Conservation (phyloP, 2,113 vertebrate genomes). For the Murina feae region DNA sequence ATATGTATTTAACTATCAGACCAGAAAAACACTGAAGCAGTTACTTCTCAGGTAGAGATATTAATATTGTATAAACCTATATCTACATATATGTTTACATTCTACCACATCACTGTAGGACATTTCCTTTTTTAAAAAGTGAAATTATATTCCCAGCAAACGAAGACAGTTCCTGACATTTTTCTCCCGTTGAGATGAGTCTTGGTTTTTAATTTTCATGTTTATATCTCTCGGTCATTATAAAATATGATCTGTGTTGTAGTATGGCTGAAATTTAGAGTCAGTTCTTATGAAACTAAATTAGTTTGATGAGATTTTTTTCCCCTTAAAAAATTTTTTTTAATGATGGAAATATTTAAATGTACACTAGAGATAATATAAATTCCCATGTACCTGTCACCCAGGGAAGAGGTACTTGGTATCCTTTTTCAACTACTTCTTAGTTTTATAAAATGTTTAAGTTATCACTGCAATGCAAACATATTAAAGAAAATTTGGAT, state of each 20-base stretch:
- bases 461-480: not conserved
- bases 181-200: not conserved
- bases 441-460: slow-evolving; percentile 3
- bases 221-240: slow-evolving; percentile 23
- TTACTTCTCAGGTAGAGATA: slow-evolving; percentile 69
- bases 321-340: not conserved
- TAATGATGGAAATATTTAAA: not conserved
- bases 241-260: not conserved
- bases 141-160: not conserved
- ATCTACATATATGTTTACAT: slow-evolving; percentile 67
- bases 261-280: slow-evolving; percentile 15
- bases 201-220: slow-evolving; percentile 25
- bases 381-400: not conserved
- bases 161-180: not conserved
- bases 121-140: slow-evolving; percentile 45
- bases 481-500: not conserved
- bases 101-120: slow-evolving; percentile 32
- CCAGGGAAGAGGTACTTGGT: not conserved
- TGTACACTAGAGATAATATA: not conserved
- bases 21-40: slow-evolving; percentile 74
- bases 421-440: not conserved
- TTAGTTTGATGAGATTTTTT: not conserved
- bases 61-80: slow-evolving; percentile 75
- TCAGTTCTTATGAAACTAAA: not conserved
- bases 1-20: slow-evolving; percentile 77